phyloP scores from a whole-genome alignment of 2,888 invertebrate genomes.

The Xylota segnis region DNA sequence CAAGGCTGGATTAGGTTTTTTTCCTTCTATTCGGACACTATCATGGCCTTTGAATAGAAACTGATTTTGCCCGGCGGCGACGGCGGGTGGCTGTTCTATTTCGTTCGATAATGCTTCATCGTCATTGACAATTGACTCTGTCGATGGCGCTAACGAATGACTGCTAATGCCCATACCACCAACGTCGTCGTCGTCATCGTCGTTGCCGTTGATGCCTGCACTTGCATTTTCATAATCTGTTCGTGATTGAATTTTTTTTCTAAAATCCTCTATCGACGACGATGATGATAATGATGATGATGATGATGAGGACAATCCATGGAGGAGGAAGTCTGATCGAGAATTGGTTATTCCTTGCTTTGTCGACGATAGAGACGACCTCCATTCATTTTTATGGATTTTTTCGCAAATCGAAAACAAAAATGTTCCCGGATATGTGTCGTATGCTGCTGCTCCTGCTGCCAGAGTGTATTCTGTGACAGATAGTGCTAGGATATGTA shows the following conservation, averaged over 20 bases:
- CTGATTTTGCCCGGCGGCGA: slow-evolving; percentile 32
- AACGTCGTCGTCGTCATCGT: neutral
- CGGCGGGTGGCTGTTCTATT: neutral
- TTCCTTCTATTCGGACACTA: slow-evolving; percentile 49
- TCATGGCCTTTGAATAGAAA: slow-evolving; percentile 57
- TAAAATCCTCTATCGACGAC: slow-evolving; percentile 23
- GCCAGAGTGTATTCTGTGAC: slow-evolving; percentile 28
- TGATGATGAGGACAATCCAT: slow-evolving; percentile 24
- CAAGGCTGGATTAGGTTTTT: slow-evolving; percentile 44
- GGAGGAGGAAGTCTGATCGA: slow-evolving; percentile 37
- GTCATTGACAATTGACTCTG: slow-evolving; percentile 68
- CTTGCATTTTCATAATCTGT: slow-evolving; percentile 71
- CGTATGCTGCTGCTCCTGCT: slow-evolving; percentile 66
- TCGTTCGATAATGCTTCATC: slow-evolving; percentile 62
- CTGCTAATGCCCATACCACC: slow-evolving; percentile 28
- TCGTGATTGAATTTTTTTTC: slow-evolving; percentile 69
- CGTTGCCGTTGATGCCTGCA: slow-evolving; percentile 6
- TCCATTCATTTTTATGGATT: slow-evolving; percentile 76
- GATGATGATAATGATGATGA: neutral
- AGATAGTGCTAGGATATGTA: slow-evolving; percentile 24
- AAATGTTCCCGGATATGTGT: slow-evolving; percentile 78
- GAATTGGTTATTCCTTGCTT: slow-evolving; percentile 53
- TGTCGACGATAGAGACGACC: slow-evolving; percentile 26
- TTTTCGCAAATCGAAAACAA: slow-evolving; percentile 80
- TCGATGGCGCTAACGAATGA: slow-evolving; percentile 53